phyloP scores from a whole-genome alignment of 1,140 invertebrate species.

The Tetragonula clypearis region DNA sequence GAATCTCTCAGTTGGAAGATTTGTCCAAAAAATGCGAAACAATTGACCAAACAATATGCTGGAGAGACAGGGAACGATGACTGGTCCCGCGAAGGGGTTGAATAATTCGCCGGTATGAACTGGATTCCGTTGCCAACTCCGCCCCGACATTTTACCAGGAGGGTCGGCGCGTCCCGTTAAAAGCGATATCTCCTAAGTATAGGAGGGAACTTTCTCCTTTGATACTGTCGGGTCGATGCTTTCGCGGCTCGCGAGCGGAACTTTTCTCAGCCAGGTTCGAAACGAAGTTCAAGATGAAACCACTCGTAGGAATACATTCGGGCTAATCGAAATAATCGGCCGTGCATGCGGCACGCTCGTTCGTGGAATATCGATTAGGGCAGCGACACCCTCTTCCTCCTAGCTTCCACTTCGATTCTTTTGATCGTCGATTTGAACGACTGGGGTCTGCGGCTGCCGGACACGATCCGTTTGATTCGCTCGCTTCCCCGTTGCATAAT shows the following conservation, averaged over 20 bases:
- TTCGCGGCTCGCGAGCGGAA: constrained; percentile 57
- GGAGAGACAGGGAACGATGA: constrained; percentile 1
- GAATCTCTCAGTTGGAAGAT: too few relatives aligned
- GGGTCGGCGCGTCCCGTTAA: constrained; percentile 57
- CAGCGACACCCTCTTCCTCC: neutral
- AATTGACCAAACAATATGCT: neutral
- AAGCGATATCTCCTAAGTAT: constrained; percentile 70
- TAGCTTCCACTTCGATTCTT: constrained; percentile 39
- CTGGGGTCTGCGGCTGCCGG: neutral
- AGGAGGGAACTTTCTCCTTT: constrained; percentile 67
- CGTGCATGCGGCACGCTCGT: constrained; percentile 33
- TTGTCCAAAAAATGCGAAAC: constrained; percentile 8
- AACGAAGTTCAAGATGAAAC: constrained; percentile 69
- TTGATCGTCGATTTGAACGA: constrained; percentile 32
- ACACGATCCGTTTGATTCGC: constrained; percentile 7
- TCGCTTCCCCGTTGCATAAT: constrained; percentile 2
- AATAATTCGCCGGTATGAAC: constrained; percentile 68
- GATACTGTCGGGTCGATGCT: constrained; percentile 58
- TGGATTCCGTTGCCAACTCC: constrained; percentile 67
- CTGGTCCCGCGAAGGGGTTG: constrained; percentile 53
- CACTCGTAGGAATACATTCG: constrained; percentile 59
- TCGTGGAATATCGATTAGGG: constrained; percentile 59
- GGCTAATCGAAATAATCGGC: constrained; percentile 67
- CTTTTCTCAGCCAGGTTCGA: constrained; percentile 47
- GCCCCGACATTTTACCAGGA: constrained; percentile 59